A percentile compares a stretch with the other conserved stretches of the same genome.
These are phyloP conservation scores for Corydoras sp. DNA, from an alignment of 2,113 vertebrate species.

Conservation along the genomic window DNA sequence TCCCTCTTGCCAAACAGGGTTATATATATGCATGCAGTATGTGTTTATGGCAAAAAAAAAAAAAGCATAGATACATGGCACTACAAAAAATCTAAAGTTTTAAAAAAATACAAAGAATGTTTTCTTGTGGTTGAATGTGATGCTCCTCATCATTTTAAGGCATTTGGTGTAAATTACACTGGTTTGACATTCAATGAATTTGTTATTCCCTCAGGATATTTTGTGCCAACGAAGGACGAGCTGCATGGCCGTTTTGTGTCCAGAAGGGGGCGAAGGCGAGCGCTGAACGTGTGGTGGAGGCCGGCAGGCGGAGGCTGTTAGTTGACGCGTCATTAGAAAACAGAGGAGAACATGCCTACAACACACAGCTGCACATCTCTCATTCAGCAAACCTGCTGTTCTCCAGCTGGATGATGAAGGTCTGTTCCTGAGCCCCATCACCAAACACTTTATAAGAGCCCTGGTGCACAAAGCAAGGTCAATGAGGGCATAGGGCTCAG, in stretches of 20 bases:
- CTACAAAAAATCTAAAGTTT: too few relatives aligned
- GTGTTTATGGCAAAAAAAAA: too few relatives aligned
- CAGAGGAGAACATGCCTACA: conserved; percentile 84
- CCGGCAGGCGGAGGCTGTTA: conserved; percentile 66
- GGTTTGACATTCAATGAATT: neutral
- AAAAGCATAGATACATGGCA: neutral
- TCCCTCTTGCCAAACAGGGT: too few relatives aligned
- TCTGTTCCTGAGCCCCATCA: conserved; percentile 33
- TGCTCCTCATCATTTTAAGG: too few relatives aligned
- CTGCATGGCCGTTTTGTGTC: conserved; percentile 47
- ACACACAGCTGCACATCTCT: conserved; percentile 73
- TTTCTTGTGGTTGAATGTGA: too few relatives aligned
- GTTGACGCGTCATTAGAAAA: conserved; percentile 79
- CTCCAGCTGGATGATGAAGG: conserved; percentile 82
- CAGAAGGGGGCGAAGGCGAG: conserved; percentile 3
- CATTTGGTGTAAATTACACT: too few relatives aligned
- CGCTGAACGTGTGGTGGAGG: conserved; percentile 67
- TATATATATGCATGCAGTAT: too few relatives aligned
- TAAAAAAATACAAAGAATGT: too few relatives aligned
- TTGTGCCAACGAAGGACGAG: conserved; percentile 62
- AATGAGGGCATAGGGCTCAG: too few relatives aligned
- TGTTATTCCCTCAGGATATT: conserved; percentile 65
- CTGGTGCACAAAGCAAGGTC: too few relatives aligned
- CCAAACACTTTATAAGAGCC: neutral
- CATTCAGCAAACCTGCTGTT: conserved; percentile 83